Evolutionary conservation across 92 coral and sea anemone genomes (phyloP).

Genomic region (Porites cylindrica): DNA sequence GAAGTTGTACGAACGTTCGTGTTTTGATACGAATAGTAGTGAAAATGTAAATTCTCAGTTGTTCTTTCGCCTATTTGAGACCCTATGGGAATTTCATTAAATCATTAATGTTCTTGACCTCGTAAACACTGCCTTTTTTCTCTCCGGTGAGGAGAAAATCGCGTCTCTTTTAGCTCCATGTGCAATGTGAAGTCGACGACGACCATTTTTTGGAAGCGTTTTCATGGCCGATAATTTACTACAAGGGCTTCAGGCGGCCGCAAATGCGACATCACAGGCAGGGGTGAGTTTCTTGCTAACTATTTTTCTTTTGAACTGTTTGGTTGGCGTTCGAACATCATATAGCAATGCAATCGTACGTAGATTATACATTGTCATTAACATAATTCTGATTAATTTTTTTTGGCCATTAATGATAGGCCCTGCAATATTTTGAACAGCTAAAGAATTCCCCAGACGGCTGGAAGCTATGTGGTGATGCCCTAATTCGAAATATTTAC

Average conservation of each 20-base stretch:
- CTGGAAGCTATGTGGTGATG: constrained; percentile 96
- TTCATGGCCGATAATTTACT: constrained; percentile 91
- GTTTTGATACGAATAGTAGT: constrained; percentile 8
- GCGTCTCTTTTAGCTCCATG: constrained; percentile 32
- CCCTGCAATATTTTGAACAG: constrained; percentile 94
- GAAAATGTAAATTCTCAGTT: background rate
- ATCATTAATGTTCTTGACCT: background rate
- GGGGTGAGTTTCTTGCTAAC: constrained; percentile 59
- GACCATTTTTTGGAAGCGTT: background rate
- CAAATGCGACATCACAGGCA: constrained; percentile 86
- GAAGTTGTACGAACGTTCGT: background rate
- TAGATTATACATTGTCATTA: too few species aligned
- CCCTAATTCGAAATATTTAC: constrained; percentile 73
- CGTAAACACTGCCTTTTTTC: background rate
- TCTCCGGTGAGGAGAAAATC: background rate
- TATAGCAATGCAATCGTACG: too few species aligned
- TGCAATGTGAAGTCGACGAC: background rate
- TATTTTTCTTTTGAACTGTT: background rate
- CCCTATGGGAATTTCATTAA: constrained; percentile 10
- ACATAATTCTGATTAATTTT: too few species aligned
- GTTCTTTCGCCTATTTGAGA: background rate
- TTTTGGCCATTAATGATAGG: constrained; percentile 36
- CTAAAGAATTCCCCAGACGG: constrained; percentile 89
- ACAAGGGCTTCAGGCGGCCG: constrained; percentile 84
- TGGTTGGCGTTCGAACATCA: background rate